A percentile compares a stretch with the other conserved stretches of the same genome.
Conservation (phyloP, 2,888 invertebrate genomes). For the Fragum whitleyi region DNA sequence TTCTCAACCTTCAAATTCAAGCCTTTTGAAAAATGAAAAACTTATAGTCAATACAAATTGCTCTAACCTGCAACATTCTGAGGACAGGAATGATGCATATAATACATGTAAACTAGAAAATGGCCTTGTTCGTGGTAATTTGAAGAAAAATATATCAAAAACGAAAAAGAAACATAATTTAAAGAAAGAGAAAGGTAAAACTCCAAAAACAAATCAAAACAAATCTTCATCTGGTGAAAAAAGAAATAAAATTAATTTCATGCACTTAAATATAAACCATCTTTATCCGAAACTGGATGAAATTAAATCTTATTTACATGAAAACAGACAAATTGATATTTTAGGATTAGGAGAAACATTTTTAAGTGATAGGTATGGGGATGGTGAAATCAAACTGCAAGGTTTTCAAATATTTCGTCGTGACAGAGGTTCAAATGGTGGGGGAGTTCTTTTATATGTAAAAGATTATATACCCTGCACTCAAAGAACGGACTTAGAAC, state of each 20-base stretch:
- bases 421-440: conserved; percentile 12
- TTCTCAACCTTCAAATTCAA: background rate
- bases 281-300: conserved; percentile 20
- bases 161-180: background rate
- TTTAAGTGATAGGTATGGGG: background rate
- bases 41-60: too few relatives aligned
- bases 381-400: background rate
- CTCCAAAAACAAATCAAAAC: too few relatives aligned
- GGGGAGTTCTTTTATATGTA: conserved; percentile 5
- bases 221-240: background rate
- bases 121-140: background rate
- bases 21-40: too few relatives aligned
- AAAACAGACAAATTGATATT: background rate
- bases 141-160: background rate
- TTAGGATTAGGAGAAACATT: background rate
- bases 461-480: background rate
- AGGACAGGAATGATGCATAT: background rate
- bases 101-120: background rate
- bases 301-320: background rate
- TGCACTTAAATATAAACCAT: conserved; percentile 19
- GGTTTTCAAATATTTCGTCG: conserved; percentile 3
- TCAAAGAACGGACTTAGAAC: background rate
- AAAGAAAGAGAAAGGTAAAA: background rate
- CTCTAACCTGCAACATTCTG: too few relatives aligned
- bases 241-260: background rate